These are phyloP conservation scores for Microctenopoma steveboyesi DNA, from an alignment of 2,797 vertebrate species.

Conservation along the genomic window DNA sequence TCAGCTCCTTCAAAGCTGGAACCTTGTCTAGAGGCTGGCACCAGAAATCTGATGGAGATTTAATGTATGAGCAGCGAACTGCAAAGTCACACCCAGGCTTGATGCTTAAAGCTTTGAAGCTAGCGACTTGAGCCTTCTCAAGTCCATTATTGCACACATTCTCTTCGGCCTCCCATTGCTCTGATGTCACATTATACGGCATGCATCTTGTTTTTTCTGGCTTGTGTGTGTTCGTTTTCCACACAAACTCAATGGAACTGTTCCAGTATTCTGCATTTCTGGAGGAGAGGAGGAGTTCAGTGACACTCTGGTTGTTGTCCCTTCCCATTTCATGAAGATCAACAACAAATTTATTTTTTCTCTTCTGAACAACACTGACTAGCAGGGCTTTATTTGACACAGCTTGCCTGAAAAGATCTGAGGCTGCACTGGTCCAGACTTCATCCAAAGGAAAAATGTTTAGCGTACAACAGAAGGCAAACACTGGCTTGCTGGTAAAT, in stretches of 20 bases:
- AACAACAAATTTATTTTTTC: slow-evolving; percentile 82
- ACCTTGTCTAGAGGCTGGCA: slow-evolving; percentile 84
- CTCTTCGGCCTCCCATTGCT: slow-evolving; percentile 20
- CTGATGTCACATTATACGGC: not conserved
- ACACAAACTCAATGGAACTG: slow-evolving; percentile 17
- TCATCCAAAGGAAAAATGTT: slow-evolving; percentile 81
- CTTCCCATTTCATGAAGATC: slow-evolving; percentile 72
- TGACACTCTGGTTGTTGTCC: slow-evolving; percentile 72
- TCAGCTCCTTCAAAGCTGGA: slow-evolving; percentile 82
- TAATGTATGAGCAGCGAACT: slow-evolving; percentile 82
- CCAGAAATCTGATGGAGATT: slow-evolving; percentile 88
- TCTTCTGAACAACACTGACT: slow-evolving; percentile 80
- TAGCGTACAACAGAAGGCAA: slow-evolving; percentile 89
- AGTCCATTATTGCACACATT: slow-evolving; percentile 10
- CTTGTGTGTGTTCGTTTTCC: slow-evolving; percentile 1
- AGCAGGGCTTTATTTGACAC: slow-evolving; percentile 82
- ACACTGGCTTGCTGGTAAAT: slow-evolving; percentile 82
- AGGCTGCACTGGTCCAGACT: slow-evolving; percentile 83
- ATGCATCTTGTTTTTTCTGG: not conserved
- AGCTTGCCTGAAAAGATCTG: slow-evolving; percentile 83
- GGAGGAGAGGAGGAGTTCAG: slow-evolving; percentile 78
- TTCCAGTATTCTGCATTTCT: slow-evolving; percentile 83
- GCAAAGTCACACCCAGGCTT: slow-evolving; percentile 84
- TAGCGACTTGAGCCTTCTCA: not conserved
- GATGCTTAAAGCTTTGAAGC: slow-evolving; percentile 79